Evolutionary conservation across 2,888 invertebrate genomes (phyloP), one percentile per base, ranked within the genome.

Genomic region (Lycia hirtaria): DNA sequence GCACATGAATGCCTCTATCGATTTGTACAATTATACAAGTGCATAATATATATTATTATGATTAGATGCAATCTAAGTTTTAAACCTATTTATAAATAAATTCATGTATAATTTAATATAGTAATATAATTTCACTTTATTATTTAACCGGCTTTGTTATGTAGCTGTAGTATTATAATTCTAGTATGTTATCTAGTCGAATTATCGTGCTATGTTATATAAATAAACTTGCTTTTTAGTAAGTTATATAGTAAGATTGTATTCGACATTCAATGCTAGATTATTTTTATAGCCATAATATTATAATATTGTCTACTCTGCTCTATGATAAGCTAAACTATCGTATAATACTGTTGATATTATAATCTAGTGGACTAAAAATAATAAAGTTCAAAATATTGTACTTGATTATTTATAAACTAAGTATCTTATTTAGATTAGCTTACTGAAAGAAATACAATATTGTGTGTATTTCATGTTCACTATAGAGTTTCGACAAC

Each of bases 161-260:
- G n/a, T 10, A 28, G n/a, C n/a, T n/a, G n/a, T 17, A 17, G 24
- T 41, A 17, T 41, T 26, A 45, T 33, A 30, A 30, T 53, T 26
- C 4, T 28, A 14, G 9, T 43, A 35, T 20, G 17, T 30, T 33
- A 14, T 43, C 24, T 51, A 45, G 57, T 72, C 72, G 66, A 72
- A 73, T 73, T 73, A 71, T 68, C 75, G 61, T 69, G 59, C 74
- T 79, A 71, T 78, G 67, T 14, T 48, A 22, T 52, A 45, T 63
- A 50, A 64, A 60, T 67, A 17, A 17, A 59, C 71, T 72, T 71
- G 58, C 60, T 65, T 48, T 56, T 51, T 26, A 28, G 69, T 72
- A 79, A 77, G 71, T 43, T 33, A 56, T 69, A 59, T 69, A 80
- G 72, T 70, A 51, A 68, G 72, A 47, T 52, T 40, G 68, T 51